A percentile compares a stretch with the other conserved stretches of the same genome.
Evolutionary conservation across 2,113 vertebrate species (phyloP).

Genomic region (Pogona vitticeps): DNA sequence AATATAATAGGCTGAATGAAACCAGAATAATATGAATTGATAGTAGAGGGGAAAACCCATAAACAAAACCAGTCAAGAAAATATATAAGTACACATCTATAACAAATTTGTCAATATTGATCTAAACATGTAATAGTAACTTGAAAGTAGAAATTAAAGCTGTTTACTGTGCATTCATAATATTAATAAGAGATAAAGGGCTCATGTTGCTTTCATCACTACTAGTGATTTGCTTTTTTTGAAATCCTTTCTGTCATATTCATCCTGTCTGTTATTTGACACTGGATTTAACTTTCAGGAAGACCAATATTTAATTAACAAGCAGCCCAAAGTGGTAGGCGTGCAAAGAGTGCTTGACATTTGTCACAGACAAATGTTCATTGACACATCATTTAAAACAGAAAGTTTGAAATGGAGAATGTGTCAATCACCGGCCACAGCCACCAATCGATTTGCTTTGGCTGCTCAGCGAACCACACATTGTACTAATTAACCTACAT

Average conservation of each 20-base stretch:
- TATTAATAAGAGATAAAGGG: not conserved
- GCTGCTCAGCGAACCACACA: constrained; percentile 16
- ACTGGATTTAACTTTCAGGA: not conserved
- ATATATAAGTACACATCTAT: not conserved
- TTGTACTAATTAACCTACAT: constrained; percentile 29
- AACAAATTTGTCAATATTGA: not conserved
- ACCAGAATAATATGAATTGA: not conserved
- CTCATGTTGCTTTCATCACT: not conserved
- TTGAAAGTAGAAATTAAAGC: not conserved
- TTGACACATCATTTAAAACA: constrained; percentile 24
- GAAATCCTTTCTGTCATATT: not conserved
- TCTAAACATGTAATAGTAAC: not conserved
- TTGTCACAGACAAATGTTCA: constrained; percentile 16
- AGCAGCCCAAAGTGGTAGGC: not conserved
- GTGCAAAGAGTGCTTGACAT: not conserved
- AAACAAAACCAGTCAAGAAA: not conserved
- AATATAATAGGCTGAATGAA: not conserved
- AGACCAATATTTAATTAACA: constrained; percentile 26
- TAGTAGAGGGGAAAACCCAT: not conserved
- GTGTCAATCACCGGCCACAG: constrained; percentile 9
- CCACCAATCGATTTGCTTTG: constrained; percentile 28
- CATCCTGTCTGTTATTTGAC: not conserved
- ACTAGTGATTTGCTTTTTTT: not conserved
- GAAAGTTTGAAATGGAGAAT: constrained; percentile 25
- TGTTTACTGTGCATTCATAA: not conserved